Conservation (phyloP, 1,140 invertebrate species). For the Drosophila nigrodunni region DNA sequence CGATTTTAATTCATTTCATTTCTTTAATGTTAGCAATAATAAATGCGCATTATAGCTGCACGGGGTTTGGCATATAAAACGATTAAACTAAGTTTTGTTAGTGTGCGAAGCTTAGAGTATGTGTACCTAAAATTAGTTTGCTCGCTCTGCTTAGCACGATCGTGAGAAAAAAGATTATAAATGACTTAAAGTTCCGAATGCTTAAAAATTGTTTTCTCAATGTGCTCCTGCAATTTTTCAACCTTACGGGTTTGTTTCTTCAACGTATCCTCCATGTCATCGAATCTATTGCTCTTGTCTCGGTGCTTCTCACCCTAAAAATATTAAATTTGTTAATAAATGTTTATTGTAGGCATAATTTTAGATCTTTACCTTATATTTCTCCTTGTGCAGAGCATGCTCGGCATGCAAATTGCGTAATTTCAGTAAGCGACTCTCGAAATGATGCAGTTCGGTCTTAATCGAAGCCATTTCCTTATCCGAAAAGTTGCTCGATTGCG, state of each 20-base stretch:
- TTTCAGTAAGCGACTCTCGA: slow-evolving; percentile 94
- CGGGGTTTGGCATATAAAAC: slow-evolving; percentile 69
- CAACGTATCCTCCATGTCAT: slow-evolving; percentile 89
- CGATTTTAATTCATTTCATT: slow-evolving; percentile 50
- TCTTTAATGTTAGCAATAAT: slow-evolving; percentile 6
- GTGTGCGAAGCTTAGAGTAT: slow-evolving; percentile 36
- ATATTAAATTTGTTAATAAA: not conserved
- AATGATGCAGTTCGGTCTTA: slow-evolving; percentile 94
- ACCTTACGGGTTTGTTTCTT: slow-evolving; percentile 93
- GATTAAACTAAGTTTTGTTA: slow-evolving; percentile 10
- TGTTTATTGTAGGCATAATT: not conserved
- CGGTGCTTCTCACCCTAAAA: slow-evolving; percentile 86
- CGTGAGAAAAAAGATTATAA: not conserved
- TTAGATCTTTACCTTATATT: slow-evolving; percentile 85
- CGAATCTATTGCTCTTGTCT: slow-evolving; percentile 87
- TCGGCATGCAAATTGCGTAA: slow-evolving; percentile 92
- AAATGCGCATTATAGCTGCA: slow-evolving; percentile 22
- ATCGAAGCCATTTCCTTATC: slow-evolving; percentile 92
- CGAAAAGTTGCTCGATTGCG: slow-evolving; percentile 91
- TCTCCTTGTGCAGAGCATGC: slow-evolving; percentile 88
- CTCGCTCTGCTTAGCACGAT: slow-evolving; percentile 55
- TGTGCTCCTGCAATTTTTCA: slow-evolving; percentile 93
- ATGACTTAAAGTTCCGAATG: slow-evolving; percentile 89
- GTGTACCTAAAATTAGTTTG: slow-evolving; percentile 57
- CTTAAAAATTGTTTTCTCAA: slow-evolving; percentile 91